These are phyloP conservation scores for Tapera naevia DNA, from an alignment of 2,797 vertebrate species.

Conservation along the genomic window DNA sequence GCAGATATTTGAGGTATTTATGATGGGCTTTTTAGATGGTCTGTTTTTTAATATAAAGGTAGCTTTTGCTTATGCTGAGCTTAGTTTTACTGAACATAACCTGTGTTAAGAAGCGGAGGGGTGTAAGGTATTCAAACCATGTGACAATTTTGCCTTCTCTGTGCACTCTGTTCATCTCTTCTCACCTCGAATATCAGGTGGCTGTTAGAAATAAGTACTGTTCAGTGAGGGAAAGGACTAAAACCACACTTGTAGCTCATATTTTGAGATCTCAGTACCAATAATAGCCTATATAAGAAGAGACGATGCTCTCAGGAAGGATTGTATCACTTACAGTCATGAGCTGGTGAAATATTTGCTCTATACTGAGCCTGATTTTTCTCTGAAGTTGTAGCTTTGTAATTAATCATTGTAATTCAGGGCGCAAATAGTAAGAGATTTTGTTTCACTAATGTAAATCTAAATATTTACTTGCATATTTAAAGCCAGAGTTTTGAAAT, in stretches of 20 bases:
- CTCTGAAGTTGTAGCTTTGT: not conserved
- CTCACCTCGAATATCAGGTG: not conserved
- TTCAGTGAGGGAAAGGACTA: not conserved
- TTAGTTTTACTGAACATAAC: not conserved
- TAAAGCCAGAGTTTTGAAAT: slow-evolving; percentile 30
- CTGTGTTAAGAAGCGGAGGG: not conserved
- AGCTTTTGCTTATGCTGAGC: not conserved
- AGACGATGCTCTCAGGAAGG: not conserved
- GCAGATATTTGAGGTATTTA: slow-evolving; percentile 84
- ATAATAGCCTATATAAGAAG: not conserved
- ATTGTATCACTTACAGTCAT: not conserved
- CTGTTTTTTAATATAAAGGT: not conserved
- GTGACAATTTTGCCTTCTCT: not conserved
- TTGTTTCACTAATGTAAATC: not conserved
- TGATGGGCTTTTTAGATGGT: not conserved
- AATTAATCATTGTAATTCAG: not conserved
- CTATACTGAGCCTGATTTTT: not conserved
- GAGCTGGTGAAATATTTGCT: not conserved
- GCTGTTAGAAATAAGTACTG: not conserved
- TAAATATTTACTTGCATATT: not conserved
- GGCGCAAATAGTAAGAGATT: not conserved
- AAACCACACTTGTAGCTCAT: not conserved
- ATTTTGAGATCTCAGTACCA: not conserved
- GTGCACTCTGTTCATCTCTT: not conserved
- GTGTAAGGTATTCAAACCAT: not conserved